phyloP scores from a whole-genome alignment of 2,888 invertebrate species.

The Cistogaster globosa region DNA sequence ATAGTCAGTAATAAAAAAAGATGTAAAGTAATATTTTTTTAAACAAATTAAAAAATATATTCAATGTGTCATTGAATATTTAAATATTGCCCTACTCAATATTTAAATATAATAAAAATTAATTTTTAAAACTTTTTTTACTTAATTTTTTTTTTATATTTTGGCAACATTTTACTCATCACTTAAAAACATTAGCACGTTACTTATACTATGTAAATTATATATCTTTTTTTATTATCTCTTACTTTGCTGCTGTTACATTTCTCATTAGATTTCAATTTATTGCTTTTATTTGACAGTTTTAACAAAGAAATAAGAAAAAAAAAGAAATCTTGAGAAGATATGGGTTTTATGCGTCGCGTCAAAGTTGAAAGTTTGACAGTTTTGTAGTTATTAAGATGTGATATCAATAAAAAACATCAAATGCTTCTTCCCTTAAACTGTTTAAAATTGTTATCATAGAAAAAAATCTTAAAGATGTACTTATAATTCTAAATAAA shows the following conservation, averaged over 20 bases:
- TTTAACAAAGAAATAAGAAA: no score
- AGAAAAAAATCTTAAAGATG: no score
- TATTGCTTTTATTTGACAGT: constrained; percentile 52
- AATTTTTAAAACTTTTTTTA: no score
- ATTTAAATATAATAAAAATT: no score
- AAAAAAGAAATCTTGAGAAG: constrained; percentile 25
- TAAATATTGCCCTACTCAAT: no score
- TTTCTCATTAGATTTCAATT: constrained; percentile 37
- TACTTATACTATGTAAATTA: constrained; percentile 1
- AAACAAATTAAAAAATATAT: no score
- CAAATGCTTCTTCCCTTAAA: no score
- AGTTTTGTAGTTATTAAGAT: background rate
- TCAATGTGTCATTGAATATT: no score
- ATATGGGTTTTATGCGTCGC: constrained; percentile 37
- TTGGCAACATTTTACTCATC: background rate
- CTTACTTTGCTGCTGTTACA: constrained; percentile 4
- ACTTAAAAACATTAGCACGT: background rate
- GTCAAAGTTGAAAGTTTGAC: constrained; percentile 55
- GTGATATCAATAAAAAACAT: background rate
- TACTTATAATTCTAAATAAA: no score
- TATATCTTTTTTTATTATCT: background rate
- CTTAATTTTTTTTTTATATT: background rate
- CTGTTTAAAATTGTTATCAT: no score
- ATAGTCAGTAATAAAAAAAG: no score
- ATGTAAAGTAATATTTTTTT: no score